Evolutionary conservation across 2,113 vertebrate genomes (phyloP).

Genomic region (Cinclus cinclus): DNA sequence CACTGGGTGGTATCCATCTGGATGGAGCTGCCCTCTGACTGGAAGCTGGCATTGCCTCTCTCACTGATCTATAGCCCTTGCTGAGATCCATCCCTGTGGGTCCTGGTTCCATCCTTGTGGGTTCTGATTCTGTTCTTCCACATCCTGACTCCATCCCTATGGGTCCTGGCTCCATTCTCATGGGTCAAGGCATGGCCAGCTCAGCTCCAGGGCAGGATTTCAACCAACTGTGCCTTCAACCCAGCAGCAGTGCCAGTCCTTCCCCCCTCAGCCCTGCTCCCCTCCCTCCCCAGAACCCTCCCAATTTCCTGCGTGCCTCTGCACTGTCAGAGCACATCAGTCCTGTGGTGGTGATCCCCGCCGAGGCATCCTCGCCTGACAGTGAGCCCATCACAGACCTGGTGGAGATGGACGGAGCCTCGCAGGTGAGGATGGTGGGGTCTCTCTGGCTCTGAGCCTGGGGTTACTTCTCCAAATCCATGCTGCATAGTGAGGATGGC

Average conservation of each 20-base stretch:
- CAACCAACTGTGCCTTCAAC: background rate
- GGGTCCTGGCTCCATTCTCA: background rate
- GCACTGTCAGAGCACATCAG: slow-evolving; percentile 97
- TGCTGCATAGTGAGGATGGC: fast-evolving
- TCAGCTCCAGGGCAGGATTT: background rate
- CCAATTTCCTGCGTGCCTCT: slow-evolving; percentile 95
- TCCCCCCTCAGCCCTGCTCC: background rate
- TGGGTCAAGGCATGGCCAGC: background rate
- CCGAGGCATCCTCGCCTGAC: slow-evolving; percentile 89
- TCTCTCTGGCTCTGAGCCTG: fast-evolving
- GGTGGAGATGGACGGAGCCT: slow-evolving; percentile 87
- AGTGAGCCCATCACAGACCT: slow-evolving; percentile 90
- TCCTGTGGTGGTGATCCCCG: slow-evolving; percentile 94
- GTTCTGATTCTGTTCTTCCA: background rate
- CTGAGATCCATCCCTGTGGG: fast-evolving
- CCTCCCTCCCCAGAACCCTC: slow-evolving; percentile 82
- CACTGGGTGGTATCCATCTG: background rate
- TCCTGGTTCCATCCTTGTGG: background rate
- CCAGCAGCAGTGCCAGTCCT: background rate
- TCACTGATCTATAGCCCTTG: background rate
- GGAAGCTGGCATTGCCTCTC: background rate
- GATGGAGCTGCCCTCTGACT: background rate
- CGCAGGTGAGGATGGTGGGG: slow-evolving; percentile 67
- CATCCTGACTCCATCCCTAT: background rate
- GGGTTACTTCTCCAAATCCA: background rate